Evolutionary conservation across 2,797 vertebrate genomes (phyloP).

Genomic region (Falco novaeseelandiae): DNA sequence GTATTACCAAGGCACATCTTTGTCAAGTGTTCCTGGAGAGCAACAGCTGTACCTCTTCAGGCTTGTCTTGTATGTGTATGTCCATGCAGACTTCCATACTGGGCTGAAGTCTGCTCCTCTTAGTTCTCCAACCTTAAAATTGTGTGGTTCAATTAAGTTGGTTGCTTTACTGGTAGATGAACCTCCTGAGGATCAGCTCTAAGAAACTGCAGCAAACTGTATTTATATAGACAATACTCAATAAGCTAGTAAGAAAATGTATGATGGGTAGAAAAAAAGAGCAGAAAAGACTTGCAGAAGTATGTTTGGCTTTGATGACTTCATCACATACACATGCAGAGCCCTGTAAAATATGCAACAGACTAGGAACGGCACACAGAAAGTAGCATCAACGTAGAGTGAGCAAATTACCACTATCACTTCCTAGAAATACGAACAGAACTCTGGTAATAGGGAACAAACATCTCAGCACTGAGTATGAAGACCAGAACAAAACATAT

Average conservation of each 20-base stretch:
- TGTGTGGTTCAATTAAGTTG: not conserved
- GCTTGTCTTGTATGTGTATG: no score
- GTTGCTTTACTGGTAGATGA: not conserved
- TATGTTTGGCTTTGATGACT: not conserved
- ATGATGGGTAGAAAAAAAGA: not conserved
- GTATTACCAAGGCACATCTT: not conserved
- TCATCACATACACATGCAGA: not conserved
- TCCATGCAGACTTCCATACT: not conserved
- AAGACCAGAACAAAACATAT: not conserved
- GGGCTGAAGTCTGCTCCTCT: not conserved
- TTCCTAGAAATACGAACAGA: not conserved
- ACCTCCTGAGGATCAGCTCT: not conserved
- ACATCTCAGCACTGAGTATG: not conserved
- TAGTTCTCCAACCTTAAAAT: not conserved
- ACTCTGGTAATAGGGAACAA: not conserved
- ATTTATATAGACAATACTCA: not conserved
- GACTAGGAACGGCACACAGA: not conserved
- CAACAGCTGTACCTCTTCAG: not conserved
- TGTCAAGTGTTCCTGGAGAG: not conserved
- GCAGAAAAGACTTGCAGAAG: not conserved
- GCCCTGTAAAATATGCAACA: not conserved
- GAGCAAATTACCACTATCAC: not conserved
- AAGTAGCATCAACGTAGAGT: not conserved
- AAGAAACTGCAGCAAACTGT: not conserved
- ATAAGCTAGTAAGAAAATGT: not conserved